Base-by-base conservation (phyloP, 92 coral and sea anemone species). In the Pocillopora meandrina region DNA sequence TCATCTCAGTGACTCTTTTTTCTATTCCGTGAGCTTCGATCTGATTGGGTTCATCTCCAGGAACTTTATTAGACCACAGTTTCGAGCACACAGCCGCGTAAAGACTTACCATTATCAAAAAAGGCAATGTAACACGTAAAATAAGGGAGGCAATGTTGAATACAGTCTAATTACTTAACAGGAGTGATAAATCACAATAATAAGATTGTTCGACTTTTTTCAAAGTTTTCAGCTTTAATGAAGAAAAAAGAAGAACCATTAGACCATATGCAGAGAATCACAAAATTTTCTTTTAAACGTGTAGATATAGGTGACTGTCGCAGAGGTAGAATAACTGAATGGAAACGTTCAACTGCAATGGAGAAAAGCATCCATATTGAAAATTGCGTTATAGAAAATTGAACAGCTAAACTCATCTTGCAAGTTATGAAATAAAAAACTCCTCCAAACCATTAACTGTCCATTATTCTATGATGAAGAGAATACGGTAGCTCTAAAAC, bases 351-450 rank as follows among this genome's bases (percentile, higher is more conserved):
- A 62, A n/a, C 34, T 34, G 81, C 81, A 63, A 63, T 62, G 19
- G 34, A 12, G 61, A 42, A 56, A 77, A 77, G 81, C 12, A 77
- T 77, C 81, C 71, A 77, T 19, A 77, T n/a, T 77, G 81, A 77
- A 77, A 59, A 33, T 17, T 2, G 6, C 15, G 60, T 5, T 7
- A 55, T 23, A 34, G 1, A 2, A 61, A 47, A 61, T 61, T 34
- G 11, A 55, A 61, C 12, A 3, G 4, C 58, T 15, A 61, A 69
- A 11, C 16, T 11, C 2, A 34, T 6, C 19, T 60, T 60, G 33
- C 81, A 76, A 16, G 69, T 34, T 10, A 76, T 61, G 13, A 31
- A 33, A 20, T 35, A 33, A 7, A 65, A 9, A 1, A 9, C 14
- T 21, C 71, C 71, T 65, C 35, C 71, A 23, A 65, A 65, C 71